phyloP scores from a whole-genome alignment of 37 sponge, comb jelly and placozoan genomes.

The Oscarella lobularis region DNA sequence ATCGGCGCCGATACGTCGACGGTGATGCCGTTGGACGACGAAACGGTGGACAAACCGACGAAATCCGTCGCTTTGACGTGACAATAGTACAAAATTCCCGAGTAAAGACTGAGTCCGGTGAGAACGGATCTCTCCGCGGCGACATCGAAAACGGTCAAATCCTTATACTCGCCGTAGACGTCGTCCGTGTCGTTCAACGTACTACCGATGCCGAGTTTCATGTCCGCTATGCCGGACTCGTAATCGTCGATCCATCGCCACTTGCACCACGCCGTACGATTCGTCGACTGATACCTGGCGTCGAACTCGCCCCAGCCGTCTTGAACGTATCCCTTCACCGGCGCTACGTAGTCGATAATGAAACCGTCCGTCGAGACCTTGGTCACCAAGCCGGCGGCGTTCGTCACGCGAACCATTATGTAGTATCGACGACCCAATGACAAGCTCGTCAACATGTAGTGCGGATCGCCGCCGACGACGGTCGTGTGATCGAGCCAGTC shows the following conservation, averaged over 20 bases:
- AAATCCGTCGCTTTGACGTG: neutral
- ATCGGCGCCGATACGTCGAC: neutral
- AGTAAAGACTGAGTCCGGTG: neutral
- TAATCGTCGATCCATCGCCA: neutral
- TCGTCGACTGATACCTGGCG: neutral
- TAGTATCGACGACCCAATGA: conserved; percentile 22
- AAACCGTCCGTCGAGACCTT: neutral
- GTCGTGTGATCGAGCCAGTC: conserved; percentile 23
- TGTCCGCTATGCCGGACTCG: neutral
- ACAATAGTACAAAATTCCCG: neutral
- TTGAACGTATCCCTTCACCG: neutral
- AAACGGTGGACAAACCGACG: neutral
- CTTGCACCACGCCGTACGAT: neutral
- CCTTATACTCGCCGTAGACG: neutral
- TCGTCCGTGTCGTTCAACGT: neutral
- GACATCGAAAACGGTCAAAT: no score
- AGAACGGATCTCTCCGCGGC: neutral
- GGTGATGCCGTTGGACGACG: neutral
- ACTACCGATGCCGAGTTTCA: neutral
- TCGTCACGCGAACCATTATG: conserved; percentile 33
- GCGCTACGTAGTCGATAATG: neutral
- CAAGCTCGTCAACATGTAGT: conserved; percentile 20
- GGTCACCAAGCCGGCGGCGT: conserved; percentile 45
- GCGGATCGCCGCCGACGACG: conserved; percentile 12
- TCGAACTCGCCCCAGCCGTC: conserved; percentile 4